Conservation (phyloP, 1,140 invertebrate species). For the Papilio dardanus region DNA sequence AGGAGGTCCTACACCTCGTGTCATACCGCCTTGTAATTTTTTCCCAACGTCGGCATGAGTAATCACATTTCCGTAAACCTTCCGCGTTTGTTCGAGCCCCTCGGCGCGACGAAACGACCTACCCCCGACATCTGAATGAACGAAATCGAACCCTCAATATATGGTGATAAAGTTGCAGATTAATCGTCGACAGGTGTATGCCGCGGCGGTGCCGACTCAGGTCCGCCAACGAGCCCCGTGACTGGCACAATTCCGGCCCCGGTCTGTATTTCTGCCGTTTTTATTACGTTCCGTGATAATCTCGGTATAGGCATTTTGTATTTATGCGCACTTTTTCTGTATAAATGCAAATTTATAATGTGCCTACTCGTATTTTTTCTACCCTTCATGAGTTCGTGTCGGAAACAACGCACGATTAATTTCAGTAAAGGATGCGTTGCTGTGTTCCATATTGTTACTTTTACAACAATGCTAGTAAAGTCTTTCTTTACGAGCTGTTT, state of each 20-base stretch:
- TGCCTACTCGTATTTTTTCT: conserved; percentile 9
- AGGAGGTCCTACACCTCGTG: conserved; percentile 51
- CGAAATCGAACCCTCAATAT: conserved; percentile 59
- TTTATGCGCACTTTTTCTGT: conserved; percentile 37
- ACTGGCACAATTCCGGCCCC: conserved; percentile 74
- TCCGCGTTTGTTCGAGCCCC: conserved; percentile 68
- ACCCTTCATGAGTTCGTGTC: conserved; percentile 17
- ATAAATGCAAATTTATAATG: conserved; percentile 29
- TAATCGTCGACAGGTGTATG: conserved; percentile 54
- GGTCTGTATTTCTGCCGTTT: conserved; percentile 73
- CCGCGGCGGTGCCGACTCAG: conserved; percentile 60
- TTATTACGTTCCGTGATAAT: conserved; percentile 67
- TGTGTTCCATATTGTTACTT: background rate
- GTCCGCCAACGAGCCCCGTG: conserved; percentile 64
- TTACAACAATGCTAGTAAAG: background rate
- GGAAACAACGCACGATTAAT: conserved; percentile 29
- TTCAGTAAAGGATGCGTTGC: conserved; percentile 1
- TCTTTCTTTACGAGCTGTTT: background rate
- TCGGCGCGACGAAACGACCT: conserved; percentile 46
- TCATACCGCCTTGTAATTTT: conserved; percentile 71
- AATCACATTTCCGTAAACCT: conserved; percentile 78
- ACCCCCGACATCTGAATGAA: conserved; percentile 42
- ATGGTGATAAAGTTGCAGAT: conserved; percentile 58
- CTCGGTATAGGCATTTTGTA: conserved; percentile 43
- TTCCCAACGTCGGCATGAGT: conserved; percentile 76